Conservation (phyloP, 2,888 invertebrate species). For the Dolichopus griseipennis region DNA sequence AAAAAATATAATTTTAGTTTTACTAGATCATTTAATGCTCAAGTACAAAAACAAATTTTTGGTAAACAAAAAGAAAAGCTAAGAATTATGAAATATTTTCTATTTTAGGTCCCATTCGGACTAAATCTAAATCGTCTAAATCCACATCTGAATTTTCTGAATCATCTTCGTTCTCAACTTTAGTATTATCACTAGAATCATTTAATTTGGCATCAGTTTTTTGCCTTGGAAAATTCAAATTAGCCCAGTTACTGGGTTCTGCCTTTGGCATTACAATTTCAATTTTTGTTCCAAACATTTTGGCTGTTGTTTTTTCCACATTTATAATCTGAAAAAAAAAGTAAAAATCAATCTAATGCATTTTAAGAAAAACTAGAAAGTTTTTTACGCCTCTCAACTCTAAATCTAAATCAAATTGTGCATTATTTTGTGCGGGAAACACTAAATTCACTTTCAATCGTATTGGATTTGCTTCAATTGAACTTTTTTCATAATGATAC, state of each 20-base stretch:
- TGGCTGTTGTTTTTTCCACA: slow-evolving; percentile 59
- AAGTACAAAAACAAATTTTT: not conserved
- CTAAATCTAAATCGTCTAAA: slow-evolving; percentile 58
- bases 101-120: slow-evolving; percentile 24
- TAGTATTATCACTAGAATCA: not conserved
- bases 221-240: slow-evolving; percentile 56
- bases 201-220: slow-evolving; percentile 22
- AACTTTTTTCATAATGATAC: slow-evolving; percentile 67
- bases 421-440: slow-evolving; percentile 67
- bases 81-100: slow-evolving; percentile 59
- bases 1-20: no score
- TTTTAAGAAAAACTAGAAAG: not conserved
- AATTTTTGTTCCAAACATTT: slow-evolving; percentile 81
- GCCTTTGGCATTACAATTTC: slow-evolving; percentile 86
- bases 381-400: slow-evolving; percentile 70
- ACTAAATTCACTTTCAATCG: slow-evolving; percentile 63
- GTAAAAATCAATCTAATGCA: slow-evolving; percentile 10
- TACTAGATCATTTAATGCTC: no score
- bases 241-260: slow-evolving; percentile 74
- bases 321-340: slow-evolving; percentile 60
- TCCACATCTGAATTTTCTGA: slow-evolving; percentile 60
- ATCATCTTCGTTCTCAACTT: slow-evolving; percentile 24
- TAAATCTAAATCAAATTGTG: slow-evolving; percentile 63
- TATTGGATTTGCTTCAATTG: slow-evolving; percentile 75
- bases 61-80: slow-evolving; percentile 52